Percentiles rank a stretch among this genome's conserved stretches.
These are phyloP conservation scores for Typhlomys cinereus DNA, from an alignment of 2,113 vertebrate species.

Conservation along the genomic window DNA sequence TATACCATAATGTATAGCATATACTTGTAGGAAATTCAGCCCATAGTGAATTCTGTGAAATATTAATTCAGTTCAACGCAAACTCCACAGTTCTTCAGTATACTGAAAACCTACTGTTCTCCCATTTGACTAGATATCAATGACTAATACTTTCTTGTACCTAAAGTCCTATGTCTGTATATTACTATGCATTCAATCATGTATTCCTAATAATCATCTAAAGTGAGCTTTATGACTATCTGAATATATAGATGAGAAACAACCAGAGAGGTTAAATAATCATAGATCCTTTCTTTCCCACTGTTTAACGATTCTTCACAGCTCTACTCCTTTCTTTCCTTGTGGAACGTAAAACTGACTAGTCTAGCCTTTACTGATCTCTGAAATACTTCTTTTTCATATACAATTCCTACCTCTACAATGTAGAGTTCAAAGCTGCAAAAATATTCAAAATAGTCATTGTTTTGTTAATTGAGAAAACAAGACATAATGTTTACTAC, in stretches of 20 bases:
- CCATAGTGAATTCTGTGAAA: background rate
- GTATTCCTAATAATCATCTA: background rate
- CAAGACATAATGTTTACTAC: background rate
- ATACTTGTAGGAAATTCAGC: background rate
- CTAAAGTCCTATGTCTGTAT: background rate
- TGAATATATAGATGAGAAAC: constrained; percentile 3
- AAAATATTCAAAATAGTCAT: background rate
- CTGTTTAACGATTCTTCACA: background rate
- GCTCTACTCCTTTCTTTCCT: background rate
- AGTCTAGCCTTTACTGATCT: background rate
- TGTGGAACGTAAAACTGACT: background rate
- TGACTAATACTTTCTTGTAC: background rate
- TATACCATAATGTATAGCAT: background rate
- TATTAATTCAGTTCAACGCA: background rate
- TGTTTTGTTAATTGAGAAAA: background rate
- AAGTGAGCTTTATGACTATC: background rate
- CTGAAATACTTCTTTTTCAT: background rate
- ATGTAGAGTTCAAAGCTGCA: background rate
- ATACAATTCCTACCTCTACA: background rate
- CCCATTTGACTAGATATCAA: background rate
- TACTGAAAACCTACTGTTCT: background rate
- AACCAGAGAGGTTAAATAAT: background rate
- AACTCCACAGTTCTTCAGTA: background rate
- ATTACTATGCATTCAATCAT: background rate
- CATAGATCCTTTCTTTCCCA: background rate